Conservation (phyloP, 2,888 invertebrate genomes). For the Sphaeridia pumilis region DNA sequence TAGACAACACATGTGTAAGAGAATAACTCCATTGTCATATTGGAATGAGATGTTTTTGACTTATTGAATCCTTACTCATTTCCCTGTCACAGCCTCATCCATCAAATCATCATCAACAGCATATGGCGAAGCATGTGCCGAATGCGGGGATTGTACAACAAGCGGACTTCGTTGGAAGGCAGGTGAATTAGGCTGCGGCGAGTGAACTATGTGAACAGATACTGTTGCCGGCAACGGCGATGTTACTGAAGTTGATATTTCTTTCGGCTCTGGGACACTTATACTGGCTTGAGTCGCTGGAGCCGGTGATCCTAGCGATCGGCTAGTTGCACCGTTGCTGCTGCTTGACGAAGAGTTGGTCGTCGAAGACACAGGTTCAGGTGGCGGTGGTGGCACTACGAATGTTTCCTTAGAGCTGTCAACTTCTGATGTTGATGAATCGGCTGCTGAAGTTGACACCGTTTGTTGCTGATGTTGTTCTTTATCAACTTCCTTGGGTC, state of each 20-base stretch:
- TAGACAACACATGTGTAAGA: no score
- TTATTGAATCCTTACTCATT: no score
- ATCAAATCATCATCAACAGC: slow-evolving; percentile 81
- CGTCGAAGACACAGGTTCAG: slow-evolving; percentile 1
- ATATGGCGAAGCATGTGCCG: slow-evolving; percentile 56
- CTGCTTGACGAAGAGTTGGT: neutral
- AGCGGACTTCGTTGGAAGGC: slow-evolving; percentile 39
- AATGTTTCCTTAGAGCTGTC: neutral
- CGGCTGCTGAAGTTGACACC: neutral
- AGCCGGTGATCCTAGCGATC: no score
- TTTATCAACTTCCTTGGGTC: neutral
- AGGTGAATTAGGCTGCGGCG: slow-evolving; percentile 50
- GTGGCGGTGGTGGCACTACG: slow-evolving; percentile 7
- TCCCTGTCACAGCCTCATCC: slow-evolving; percentile 71
- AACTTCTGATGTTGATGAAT: neutral
- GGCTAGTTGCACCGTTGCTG: no score
- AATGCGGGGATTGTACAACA: slow-evolving; percentile 53
- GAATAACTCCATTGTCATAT: no score
- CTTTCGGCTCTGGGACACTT: neutral
- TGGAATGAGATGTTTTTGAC: no score
- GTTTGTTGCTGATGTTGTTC: neutral
- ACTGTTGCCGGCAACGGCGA: slow-evolving; percentile 5
- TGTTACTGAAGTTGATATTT: neutral
- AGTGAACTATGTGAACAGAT: slow-evolving; percentile 59
- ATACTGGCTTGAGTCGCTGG: neutral